phyloP scores from a whole-genome alignment of 92 coral and sea anemone genomes.

The Heliopora coerulea region DNA sequence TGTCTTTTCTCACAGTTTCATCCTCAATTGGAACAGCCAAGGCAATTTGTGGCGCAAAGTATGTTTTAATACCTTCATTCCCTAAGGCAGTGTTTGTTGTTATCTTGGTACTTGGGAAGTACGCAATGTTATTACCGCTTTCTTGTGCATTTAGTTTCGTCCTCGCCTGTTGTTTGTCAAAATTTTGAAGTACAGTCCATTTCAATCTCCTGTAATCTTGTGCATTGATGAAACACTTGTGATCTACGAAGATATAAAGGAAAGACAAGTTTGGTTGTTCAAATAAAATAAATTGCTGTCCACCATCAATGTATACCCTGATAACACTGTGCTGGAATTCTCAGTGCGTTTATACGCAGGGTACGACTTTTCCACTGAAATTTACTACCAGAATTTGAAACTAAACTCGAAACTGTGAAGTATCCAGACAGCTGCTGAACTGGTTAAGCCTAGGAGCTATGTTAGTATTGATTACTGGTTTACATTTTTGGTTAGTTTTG shows the following conservation, averaged over 20 bases:
- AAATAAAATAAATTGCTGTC: neutral
- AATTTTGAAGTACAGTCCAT: neutral
- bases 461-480: too few relatives aligned
- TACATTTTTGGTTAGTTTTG: too few relatives aligned
- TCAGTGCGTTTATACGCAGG: too few relatives aligned
- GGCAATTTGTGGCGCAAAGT: neutral
- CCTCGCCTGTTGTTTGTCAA: conserved; percentile 1
- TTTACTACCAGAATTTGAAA: too few relatives aligned
- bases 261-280: neutral
- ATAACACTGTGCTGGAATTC: too few relatives aligned
- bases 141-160: neutral
- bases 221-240: neutral
- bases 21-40: neutral
- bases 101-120: neutral
- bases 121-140: neutral
- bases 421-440: too few relatives aligned
- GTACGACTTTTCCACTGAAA: too few relatives aligned
- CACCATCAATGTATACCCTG: too few relatives aligned
- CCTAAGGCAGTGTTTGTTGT: neutral
- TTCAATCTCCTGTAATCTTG: conserved; percentile 22
- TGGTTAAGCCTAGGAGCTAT: too few relatives aligned
- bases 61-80: neutral
- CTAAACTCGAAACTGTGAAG: too few relatives aligned
- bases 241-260: neutral
- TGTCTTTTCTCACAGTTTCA: neutral